Percentiles rank a stretch among this genome's conserved stretches.
Evolutionary conservation across 2,888 invertebrate genomes (phyloP).

Genomic region (Athalia cordata): DNA sequence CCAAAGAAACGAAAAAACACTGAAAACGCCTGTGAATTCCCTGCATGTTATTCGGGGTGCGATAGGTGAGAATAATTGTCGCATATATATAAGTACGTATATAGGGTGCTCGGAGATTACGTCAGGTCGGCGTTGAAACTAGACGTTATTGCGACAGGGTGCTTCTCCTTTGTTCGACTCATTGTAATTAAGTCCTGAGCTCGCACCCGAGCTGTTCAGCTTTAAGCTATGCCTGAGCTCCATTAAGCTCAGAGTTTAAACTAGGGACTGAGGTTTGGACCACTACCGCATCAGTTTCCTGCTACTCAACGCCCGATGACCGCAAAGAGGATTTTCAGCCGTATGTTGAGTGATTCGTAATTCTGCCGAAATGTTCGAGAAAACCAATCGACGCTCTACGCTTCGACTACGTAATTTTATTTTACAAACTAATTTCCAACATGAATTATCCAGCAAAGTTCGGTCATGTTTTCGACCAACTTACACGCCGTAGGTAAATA

Average conservation of each 20-base stretch:
- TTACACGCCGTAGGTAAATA: not conserved
- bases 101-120: not conserved
- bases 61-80: conserved; percentile 1
- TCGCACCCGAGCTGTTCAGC: not conserved
- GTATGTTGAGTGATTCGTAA: conserved; percentile 30
- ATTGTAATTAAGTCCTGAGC: conserved; percentile 37
- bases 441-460: not conserved
- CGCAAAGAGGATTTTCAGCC: conserved; percentile 36
- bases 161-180: conserved; percentile 35
- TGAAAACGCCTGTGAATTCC: not conserved
- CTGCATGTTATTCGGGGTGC: not conserved
- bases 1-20: not conserved
- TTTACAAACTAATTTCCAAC: not conserved
- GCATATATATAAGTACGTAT: not conserved
- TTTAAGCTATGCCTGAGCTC: conserved; percentile 28
- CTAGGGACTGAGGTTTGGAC: conserved; percentile 25
- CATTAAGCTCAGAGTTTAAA: conserved; percentile 20
- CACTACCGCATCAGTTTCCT: conserved; percentile 27
- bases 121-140: conserved; percentile 20
- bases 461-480: conserved; percentile 25
- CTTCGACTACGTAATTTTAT: conserved; percentile 21
- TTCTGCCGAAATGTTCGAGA: not conserved
- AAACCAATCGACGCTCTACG: not conserved
- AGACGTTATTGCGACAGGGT: conserved; percentile 2
- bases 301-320: conserved; percentile 29